Conservation (phyloP, 1,140 invertebrate species). For the Leptinotarsa undecemlineata region DNA sequence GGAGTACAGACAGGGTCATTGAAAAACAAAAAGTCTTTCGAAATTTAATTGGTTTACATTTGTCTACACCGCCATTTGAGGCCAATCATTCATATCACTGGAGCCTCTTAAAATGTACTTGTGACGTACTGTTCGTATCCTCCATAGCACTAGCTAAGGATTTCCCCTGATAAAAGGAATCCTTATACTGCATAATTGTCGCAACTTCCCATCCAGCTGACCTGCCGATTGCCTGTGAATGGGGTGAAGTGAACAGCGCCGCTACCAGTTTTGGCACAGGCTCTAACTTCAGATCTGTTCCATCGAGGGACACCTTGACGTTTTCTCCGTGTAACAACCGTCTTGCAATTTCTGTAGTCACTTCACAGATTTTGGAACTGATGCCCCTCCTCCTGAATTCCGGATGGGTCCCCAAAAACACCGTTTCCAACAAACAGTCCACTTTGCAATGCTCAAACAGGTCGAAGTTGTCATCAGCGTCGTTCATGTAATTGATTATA, state of each 20-base stretch:
- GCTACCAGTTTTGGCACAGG: slow-evolving; percentile 61
- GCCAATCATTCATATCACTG: too few relatives aligned
- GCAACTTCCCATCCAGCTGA: slow-evolving; percentile 60
- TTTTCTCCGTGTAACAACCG: slow-evolving; percentile 58
- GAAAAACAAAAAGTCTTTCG: too few relatives aligned
- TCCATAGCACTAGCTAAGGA: slow-evolving; percentile 48
- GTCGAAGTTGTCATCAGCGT: slow-evolving; percentile 49
- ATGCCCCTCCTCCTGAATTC: slow-evolving; percentile 59
- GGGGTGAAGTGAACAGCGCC: slow-evolving; percentile 62
- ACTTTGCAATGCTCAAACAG: slow-evolving; percentile 64
- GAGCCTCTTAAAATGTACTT: too few relatives aligned
- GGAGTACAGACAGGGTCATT: too few relatives aligned
- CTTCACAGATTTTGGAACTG: slow-evolving; percentile 58
- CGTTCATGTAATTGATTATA: slow-evolving; percentile 31
- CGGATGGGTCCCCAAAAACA: slow-evolving; percentile 65
- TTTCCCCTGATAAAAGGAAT: slow-evolving; percentile 61
- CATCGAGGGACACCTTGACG: slow-evolving; percentile 51
- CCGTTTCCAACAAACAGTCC: slow-evolving; percentile 67
- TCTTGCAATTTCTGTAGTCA: slow-evolving; percentile 60
- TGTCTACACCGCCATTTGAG: too few relatives aligned
- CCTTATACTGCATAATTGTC: slow-evolving; percentile 55
- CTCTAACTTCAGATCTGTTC: slow-evolving; percentile 55
- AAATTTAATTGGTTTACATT: too few relatives aligned
- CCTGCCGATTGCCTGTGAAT: slow-evolving; percentile 61
- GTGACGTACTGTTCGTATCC: too few relatives aligned